Percentiles rank a stretch among this genome's conserved stretches.
These are phyloP conservation scores for Reticulitermes lucifugus DNA, from an alignment of 2,888 invertebrate genomes.

Conservation along the genomic window DNA sequence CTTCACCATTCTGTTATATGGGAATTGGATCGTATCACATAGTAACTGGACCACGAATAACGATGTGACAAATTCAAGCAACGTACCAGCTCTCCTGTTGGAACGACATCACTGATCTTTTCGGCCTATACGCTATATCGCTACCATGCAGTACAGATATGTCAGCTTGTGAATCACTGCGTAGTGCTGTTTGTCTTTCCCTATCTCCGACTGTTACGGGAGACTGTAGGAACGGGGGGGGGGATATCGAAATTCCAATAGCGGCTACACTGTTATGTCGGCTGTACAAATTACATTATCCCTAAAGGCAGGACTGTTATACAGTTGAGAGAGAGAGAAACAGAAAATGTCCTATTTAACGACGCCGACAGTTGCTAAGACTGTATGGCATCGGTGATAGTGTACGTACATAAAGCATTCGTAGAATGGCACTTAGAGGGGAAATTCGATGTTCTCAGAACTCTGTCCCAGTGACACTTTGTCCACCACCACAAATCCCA, in stretches of 20 bases:
- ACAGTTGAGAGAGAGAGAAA: no score
- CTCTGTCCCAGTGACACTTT: no score
- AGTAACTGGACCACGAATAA: constrained; percentile 25
- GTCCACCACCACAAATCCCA: no score
- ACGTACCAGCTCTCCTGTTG: neutral
- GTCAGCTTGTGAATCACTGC: neutral
- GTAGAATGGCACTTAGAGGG: no score
- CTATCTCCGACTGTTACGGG: neutral
- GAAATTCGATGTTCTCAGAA: no score
- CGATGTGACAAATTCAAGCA: constrained; percentile 8
- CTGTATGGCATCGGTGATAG: no score
- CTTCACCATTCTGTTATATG: constrained; percentile 5
- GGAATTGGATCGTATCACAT: constrained; percentile 5
- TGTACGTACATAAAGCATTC: no score
- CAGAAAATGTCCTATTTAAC: no score
- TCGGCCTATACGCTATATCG: neutral
- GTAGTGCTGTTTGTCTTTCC: neutral
- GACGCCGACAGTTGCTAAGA: no score
- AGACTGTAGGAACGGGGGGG: neutral
- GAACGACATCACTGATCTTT: neutral
- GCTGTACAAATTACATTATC: no score
- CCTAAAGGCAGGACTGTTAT: no score
- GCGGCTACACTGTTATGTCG: neutral
- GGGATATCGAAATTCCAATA: neutral
- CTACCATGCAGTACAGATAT: neutral